Evolutionary conservation across 2,888 invertebrate species (phyloP), one percentile per base, ranked within the genome.

Genomic region (Dyspetes luteomarginatus): DNA sequence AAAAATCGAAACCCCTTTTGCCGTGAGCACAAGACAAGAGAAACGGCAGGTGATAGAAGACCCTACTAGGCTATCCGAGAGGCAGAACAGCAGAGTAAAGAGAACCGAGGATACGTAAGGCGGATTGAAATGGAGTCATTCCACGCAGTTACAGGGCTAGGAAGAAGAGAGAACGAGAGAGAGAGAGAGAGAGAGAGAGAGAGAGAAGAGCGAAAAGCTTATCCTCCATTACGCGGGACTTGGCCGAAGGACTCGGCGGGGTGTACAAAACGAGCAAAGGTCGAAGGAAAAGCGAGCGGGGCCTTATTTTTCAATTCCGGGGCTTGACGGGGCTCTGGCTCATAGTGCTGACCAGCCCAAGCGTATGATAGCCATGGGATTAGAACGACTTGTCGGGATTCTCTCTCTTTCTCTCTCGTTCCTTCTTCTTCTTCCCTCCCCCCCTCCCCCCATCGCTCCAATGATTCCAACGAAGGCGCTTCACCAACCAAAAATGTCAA

Each of bases 211-310:
- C 19, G 60, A 24, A 71, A 77, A 83, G 91, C 88, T 91, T 90
- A 91, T 90, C 90, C 91, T 91, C 89, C 89, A 91, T 90, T 91
- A 91, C 90, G 87, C 87, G 83, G 86, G 84, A 84, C 86, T 87
- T 84, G 82, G 80, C 75, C 78, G 69, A 65, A 72, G 60, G 50
- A 55, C 82, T 60, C 86, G 85, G 72, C 79, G 82, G 81, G 83
- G 77, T 75, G 67, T 72, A 81, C 75, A 73, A 7, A 12, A 28
- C 43, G 55, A 26, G 30, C 41, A 64, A 76, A 77, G 71, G 43
- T 74, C 69, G 69, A 69, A 58, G 48, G 24, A 68, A 48, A 64
- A 62, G 69, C 52, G 71, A 64, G 52, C 80, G 65, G 68, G 85
- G 81, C 85, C 86, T 88, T 86, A 88, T 88, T 88, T 87, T 86